These are phyloP conservation scores for Tubiluchus corallicola DNA, from an alignment of 2,888 invertebrate species.

Conservation along the genomic window DNA sequence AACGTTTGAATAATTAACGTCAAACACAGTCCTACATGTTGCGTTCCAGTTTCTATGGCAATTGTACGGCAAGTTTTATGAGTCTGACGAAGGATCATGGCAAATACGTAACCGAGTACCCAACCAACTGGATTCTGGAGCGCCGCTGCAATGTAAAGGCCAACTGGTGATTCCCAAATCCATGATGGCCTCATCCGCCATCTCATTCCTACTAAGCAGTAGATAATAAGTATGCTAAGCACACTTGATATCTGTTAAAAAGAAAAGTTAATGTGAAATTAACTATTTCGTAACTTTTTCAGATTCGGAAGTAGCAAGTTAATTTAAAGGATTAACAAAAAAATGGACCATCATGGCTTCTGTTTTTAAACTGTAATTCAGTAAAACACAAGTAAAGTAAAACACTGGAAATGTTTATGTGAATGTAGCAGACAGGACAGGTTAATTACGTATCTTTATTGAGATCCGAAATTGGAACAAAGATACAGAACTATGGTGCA, in stretches of 20 bases:
- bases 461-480: too few species aligned
- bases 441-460: too few species aligned
- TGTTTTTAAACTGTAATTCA: too few species aligned
- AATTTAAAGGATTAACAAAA: too few species aligned
- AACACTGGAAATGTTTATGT: too few species aligned
- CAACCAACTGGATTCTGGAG: conserved; percentile 19
- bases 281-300: not conserved
- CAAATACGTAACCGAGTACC: conserved; percentile 18
- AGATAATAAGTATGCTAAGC: conserved; percentile 18
- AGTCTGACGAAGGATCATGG: conserved; percentile 16
- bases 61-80: conserved; percentile 17
- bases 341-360: too few species aligned
- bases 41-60: conserved; percentile 22
- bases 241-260: conserved; percentile 19
- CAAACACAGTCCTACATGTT: conserved; percentile 23
- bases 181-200: conserved; percentile 20
- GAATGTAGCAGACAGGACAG: too few species aligned
- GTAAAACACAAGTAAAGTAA: too few species aligned
- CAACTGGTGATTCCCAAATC: conserved; percentile 17
- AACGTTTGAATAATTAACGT: too few species aligned
- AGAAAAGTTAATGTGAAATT: not conserved
- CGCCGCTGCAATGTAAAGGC: conserved; percentile 18
- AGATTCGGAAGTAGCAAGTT: not conserved
- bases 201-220: conserved; percentile 17
- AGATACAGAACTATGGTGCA: too few species aligned